Base-by-base conservation (phyloP, 92 coral and sea anemone genomes). In the Zoanthus solanderi region DNA sequence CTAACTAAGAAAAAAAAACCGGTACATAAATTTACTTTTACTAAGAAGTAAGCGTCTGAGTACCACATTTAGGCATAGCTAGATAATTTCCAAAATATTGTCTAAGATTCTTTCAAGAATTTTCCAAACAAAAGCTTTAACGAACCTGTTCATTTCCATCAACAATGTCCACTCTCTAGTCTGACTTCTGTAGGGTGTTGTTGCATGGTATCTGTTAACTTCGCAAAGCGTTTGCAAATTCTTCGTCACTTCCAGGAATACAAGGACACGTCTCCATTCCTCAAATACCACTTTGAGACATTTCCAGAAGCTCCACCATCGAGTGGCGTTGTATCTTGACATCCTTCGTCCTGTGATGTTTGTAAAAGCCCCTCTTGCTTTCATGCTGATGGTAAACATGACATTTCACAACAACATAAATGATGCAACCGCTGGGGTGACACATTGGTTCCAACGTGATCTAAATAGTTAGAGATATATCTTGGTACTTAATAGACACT, bases 221-320 rank as follows among this genome's bases (percentile, higher is more conserved):
- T 90, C 78, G 60, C 32, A 86, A 84, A 37, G 75, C 74, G 47
- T 47, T 50, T 42, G 67, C 90, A 87, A 87, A 87, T 15, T 78
- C 86, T 34, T 87, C 86, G 72, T 76, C 63, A 44, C 85, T 89
- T 68, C 85, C 83, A 85, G 32, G 86, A 23, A 23, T 23, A 23
- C 23, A 23, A 23, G 23, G 23, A 23, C 23, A 23, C 23, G 23
- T 23, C 23, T 23, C 23, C 23, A 69, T 65, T 85, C 89, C 76
- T 77, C 75, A 78, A 75, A 76, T 15, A 90, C 90, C 53, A 84
- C 89, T n/a, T 85, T 78, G 48, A 71, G 45, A 77, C 89, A 78
- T 75, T 85, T 86, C 87, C 90, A 90, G 60, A 71, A 71, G 56
- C 75, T 67, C 90, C 90, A 90, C 92, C 92, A 90, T 17, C 87